phyloP scores from a whole-genome alignment of 2,797 vertebrate species.

The Premnoplex brunnescens region DNA sequence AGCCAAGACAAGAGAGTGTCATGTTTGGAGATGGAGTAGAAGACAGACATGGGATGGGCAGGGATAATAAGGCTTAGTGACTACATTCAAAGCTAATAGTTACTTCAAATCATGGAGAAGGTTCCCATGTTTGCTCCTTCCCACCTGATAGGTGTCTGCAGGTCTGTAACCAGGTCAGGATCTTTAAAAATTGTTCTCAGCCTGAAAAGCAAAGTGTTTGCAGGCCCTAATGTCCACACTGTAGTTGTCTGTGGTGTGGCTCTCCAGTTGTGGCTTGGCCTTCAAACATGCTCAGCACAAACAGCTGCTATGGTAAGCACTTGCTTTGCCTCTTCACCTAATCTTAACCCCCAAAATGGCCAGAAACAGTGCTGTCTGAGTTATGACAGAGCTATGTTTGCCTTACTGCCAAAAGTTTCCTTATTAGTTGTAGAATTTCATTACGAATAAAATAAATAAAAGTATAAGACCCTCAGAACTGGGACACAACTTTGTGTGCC shows the following conservation, averaged over 20 bases:
- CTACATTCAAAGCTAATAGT: slow-evolving; percentile 10
- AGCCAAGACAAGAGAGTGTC: neutral
- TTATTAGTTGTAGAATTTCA: neutral
- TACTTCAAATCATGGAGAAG: neutral
- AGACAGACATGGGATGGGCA: neutral
- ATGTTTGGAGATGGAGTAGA: neutral
- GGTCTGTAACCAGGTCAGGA: neutral
- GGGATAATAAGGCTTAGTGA: neutral
- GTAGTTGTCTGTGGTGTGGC: neutral
- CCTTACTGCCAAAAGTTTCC: neutral
- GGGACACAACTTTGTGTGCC: neutral
- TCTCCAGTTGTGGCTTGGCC: neutral
- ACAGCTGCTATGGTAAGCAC: accelerated
- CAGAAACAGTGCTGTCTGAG: neutral
- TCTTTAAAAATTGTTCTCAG: neutral
- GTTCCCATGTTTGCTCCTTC: neutral
- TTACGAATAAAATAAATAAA: neutral
- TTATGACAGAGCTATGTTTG: neutral
- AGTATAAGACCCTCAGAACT: neutral
- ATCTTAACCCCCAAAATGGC: neutral
- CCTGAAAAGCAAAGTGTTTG: neutral
- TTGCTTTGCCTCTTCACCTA: neutral
- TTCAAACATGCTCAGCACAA: neutral
- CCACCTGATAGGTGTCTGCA: neutral
- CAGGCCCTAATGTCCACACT: neutral